Base-by-base conservation (phyloP, 2,113 vertebrate species). In the Epinephelus moara region DNA sequence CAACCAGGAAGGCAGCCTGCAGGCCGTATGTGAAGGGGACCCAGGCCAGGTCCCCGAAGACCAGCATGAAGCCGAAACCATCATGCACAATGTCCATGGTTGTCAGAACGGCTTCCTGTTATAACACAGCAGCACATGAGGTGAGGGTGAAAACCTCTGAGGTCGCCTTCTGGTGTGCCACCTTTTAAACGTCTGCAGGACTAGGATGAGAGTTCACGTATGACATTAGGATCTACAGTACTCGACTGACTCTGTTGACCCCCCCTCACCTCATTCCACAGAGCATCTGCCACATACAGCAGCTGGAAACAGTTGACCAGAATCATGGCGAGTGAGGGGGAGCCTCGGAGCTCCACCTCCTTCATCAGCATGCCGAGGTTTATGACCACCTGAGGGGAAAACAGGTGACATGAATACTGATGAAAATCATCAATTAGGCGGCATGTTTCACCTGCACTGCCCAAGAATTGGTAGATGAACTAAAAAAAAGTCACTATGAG, bases 11-110 rank as follows among this genome's bases (percentile, higher is more conserved):
- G 73, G 95, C 91, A 4, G 96, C 95, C 93, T 98, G 97, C 60
- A 98, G 95, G 71, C 97, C 90, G 80, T 98, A 98, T 6, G 95
- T 95, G 85, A 98, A 98, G 7, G 97, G 97, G 23, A 98, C 97
- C 97, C 97, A 98, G 12, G 94, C 94, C 56, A 98, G 87, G 91
- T 98, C 96, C 19, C 97, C 97, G 4, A 97, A 98, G 3, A 93
- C 97, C 90, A 98, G 77, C 97, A 98, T 98, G 89, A 98, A 98
- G 47, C 97, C 97, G 70, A 98, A 98, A 2, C 97, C 97, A 0
- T 98, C 97, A 0, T 97, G 97, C 7, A 95, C 95, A 17, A 98
- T 97, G 89, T 98, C 97, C 96, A 98, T 97, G 57, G 97, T 97
- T 27, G 96, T 97, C 40, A 98, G 94, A 52, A 98, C 79, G 0